phyloP scores from a whole-genome alignment of 2,797 vertebrate genomes.

The Peromyscus melanophrys region DNA sequence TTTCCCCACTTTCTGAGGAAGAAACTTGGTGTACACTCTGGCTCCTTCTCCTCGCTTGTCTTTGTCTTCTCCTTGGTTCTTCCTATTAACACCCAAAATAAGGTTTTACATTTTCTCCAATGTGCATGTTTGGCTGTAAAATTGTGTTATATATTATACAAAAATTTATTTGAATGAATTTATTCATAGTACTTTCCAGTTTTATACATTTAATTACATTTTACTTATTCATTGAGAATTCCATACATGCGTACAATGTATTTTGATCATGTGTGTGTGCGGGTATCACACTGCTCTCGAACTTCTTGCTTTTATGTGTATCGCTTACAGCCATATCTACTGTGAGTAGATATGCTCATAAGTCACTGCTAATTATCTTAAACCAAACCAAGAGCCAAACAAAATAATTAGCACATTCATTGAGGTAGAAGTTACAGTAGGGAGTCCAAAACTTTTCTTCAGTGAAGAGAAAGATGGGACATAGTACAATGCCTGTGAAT shows the following conservation, averaged over 20 bases:
- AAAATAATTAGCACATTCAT: background rate
- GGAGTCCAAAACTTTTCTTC: background rate
- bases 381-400: background rate
- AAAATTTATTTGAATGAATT: background rate
- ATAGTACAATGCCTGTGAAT: background rate
- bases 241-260: background rate
- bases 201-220: background rate
- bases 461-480: background rate
- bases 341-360: background rate
- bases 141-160: background rate
- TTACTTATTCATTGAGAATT: background rate
- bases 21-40: background rate
- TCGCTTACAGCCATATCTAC: background rate
- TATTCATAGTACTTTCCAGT: background rate
- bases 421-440: background rate
- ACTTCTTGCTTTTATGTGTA: background rate
- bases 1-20: background rate
- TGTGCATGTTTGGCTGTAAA: background rate
- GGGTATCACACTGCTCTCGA: background rate
- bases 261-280: background rate
- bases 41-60: background rate
- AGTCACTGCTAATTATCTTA: background rate
- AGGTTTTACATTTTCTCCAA: background rate
- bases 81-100: background rate
- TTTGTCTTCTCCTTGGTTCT: background rate